A percentile compares a stretch with the other conserved stretches of the same genome.
These are phyloP conservation scores for Dasyprocta punctata DNA, from an alignment of 2,113 vertebrate species.

Conservation along the genomic window DNA sequence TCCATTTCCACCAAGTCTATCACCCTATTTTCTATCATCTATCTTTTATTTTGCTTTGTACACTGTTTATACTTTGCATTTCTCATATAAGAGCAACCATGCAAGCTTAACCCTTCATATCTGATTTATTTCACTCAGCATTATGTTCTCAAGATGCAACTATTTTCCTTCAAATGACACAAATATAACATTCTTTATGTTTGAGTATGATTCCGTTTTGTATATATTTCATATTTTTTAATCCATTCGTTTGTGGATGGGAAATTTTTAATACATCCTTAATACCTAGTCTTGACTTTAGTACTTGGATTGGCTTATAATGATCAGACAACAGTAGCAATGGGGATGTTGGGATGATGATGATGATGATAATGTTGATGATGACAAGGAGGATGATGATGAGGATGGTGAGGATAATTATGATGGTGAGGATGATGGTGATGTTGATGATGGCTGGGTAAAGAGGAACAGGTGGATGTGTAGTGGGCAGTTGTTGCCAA, in stretches of 20 bases:
- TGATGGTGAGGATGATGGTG: fast-evolving
- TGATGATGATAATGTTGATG: fast-evolving
- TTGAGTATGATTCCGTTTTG: neutral
- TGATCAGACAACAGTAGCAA: neutral
- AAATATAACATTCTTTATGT: neutral
- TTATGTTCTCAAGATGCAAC: neutral
- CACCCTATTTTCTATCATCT: neutral
- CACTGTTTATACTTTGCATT: neutral
- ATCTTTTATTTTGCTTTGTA: neutral
- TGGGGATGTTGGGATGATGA: fast-evolving
- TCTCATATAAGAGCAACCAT: neutral
- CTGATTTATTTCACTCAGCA: neutral
- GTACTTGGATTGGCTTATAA: neutral
- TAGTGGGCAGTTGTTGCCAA: neutral
- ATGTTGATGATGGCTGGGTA: neutral
- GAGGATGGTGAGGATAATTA: neutral
- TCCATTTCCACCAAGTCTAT: neutral
- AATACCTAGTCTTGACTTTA: neutral
- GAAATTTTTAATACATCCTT: neutral
- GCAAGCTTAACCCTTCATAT: neutral
- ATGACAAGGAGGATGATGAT: too few relatives aligned
- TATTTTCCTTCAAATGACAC: neutral
- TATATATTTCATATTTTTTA: neutral
- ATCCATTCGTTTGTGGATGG: neutral
- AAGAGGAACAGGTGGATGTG: neutral